Evolutionary conservation across 1,140 invertebrate species (phyloP).

Genomic region (Drosophila pseudoananassae): DNA sequence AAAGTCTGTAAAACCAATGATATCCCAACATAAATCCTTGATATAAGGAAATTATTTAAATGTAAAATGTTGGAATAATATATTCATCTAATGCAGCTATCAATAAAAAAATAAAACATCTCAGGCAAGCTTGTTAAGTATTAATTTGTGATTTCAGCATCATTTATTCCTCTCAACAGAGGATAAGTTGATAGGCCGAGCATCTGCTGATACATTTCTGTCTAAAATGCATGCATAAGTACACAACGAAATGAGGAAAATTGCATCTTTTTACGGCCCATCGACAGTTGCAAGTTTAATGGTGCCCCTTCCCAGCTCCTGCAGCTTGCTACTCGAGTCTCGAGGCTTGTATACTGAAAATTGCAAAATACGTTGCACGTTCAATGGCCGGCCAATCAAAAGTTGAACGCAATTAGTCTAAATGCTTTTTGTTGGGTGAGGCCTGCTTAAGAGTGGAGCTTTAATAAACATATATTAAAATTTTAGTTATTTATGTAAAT

Average conservation of each 20-base stretch:
- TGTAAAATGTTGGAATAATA: neutral
- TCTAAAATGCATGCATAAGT: conserved; percentile 67
- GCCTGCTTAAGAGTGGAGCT: conserved; percentile 66
- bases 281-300: conserved; percentile 70
- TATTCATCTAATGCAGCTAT: neutral
- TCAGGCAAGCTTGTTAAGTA: conserved; percentile 3
- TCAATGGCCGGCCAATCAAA: conserved; percentile 76
- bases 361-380: conserved; percentile 35
- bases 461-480: conserved; percentile 83
- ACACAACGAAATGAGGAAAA: conserved; percentile 29
- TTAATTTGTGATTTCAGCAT: conserved; percentile 40
- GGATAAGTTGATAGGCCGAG: conserved; percentile 22
- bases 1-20: too few relatives aligned
- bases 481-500: conserved; percentile 82
- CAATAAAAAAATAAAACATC: neutral
- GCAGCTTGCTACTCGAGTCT: conserved; percentile 10
- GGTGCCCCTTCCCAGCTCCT: conserved; percentile 35
- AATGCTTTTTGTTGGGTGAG: conserved; percentile 41
- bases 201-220: conserved; percentile 61
- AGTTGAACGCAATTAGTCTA: conserved; percentile 72
- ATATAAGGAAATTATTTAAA: too few relatives aligned
- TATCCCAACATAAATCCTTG: too few relatives aligned
- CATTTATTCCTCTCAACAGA: conserved; percentile 6
- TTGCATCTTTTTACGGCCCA: conserved; percentile 58
- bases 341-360: conserved; percentile 28